These are phyloP conservation scores for Orthonevra nobilis DNA, from an alignment of 2,888 invertebrate genomes.

Conservation along the genomic window DNA sequence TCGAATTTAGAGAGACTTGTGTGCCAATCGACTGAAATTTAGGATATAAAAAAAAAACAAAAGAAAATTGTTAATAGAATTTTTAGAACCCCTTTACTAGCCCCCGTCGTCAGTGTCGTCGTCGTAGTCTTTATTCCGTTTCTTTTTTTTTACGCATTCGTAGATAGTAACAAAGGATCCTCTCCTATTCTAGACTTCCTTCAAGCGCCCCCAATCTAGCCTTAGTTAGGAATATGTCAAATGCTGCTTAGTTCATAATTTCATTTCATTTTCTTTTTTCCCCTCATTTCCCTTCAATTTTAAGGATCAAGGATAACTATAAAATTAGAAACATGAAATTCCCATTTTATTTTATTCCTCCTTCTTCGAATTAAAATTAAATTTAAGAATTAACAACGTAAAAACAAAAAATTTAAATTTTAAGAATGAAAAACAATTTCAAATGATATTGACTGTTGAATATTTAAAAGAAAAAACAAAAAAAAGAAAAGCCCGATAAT, in stretches of 20 bases:
- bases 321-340: background rate
- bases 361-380: conserved; percentile 18
- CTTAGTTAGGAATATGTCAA: conserved; percentile 42
- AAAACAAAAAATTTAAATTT: conserved; percentile 11
- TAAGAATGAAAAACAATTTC: conserved; percentile 19
- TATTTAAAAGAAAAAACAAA: conserved; percentile 51
- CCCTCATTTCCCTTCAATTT: background rate
- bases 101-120: conserved; percentile 1
- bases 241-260: conserved; percentile 1
- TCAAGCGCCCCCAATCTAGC: conserved; percentile 8
- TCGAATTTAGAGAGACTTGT: conserved; percentile 77
- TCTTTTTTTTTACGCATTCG: conserved; percentile 26
- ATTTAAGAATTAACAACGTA: conserved; percentile 42
- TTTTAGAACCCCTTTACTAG: conserved; percentile 39
- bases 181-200: background rate
- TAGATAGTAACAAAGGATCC: conserved; percentile 26
- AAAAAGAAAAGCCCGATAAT: no score
- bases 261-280: background rate
- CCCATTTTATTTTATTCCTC: background rate
- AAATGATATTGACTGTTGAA: conserved; percentile 68
- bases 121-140: conserved; percentile 8
- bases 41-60: conserved; percentile 52
- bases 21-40: conserved; percentile 80
- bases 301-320: conserved; percentile 5
- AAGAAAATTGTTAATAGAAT: conserved; percentile 45